Percentiles rank a stretch among this genome's conserved stretches.
Conservation (phyloP, 2,888 invertebrate species). For the Cylindroiulus punctatus region DNA sequence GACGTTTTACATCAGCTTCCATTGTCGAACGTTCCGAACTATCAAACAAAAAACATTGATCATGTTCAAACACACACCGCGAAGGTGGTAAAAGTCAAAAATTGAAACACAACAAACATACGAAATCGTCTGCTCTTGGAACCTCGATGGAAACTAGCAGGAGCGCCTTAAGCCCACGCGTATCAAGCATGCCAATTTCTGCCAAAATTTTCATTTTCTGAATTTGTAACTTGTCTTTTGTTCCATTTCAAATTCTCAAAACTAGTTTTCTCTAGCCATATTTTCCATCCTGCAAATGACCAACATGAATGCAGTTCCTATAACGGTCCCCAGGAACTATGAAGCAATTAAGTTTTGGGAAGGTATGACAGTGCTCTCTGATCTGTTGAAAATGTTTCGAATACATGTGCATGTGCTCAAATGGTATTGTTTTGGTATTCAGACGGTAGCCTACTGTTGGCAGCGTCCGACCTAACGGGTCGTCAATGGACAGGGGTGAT, state of each 20-base stretch:
- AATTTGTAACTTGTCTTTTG: not conserved
- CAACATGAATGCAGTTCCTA: slow-evolving; percentile 24
- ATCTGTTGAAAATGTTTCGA: not conserved
- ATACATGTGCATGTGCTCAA: not conserved
- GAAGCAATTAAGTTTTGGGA: slow-evolving; percentile 47
- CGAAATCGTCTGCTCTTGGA: not conserved
- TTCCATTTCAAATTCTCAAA: not conserved
- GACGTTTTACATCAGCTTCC: not conserved
- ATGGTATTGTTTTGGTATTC: not conserved
- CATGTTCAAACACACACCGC: too few relatives aligned
- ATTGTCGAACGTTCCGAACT: not conserved
- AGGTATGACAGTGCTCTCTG: not conserved
- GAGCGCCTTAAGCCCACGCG: slow-evolving; percentile 28
- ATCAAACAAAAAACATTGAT: too few relatives aligned
- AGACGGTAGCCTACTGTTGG: slow-evolving; percentile 72
- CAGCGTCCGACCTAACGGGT: slow-evolving; percentile 72
- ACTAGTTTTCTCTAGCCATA: not conserved
- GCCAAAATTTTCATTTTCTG: not conserved
- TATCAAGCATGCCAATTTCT: not conserved
- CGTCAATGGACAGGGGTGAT: slow-evolving; percentile 74
- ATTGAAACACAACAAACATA: too few relatives aligned
- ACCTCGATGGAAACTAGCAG: too few relatives aligned
- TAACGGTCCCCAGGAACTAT: slow-evolving; percentile 43
- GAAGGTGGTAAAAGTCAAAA: too few relatives aligned
- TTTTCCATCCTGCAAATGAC: not conserved